Evolutionary conservation across 2,113 vertebrate genomes (phyloP).

Genomic region (Hydrolagus affinis): DNA sequence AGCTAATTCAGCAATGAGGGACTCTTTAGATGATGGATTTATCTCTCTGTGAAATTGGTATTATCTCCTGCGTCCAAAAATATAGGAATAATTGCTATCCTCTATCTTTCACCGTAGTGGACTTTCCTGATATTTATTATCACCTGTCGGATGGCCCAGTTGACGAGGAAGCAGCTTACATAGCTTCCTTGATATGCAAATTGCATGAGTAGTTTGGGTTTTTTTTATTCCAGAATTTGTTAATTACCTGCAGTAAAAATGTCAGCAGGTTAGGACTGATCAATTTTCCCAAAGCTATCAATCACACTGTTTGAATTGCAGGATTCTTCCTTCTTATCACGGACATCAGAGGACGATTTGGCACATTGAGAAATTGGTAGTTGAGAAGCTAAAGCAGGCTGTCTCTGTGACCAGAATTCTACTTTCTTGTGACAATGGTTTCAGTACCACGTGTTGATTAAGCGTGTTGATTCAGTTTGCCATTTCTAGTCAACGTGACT

Average conservation of each 20-base stretch:
- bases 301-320: background rate
- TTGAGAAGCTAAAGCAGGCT: background rate
- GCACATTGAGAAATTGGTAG: background rate
- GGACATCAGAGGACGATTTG: background rate
- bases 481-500: background rate
- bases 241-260: background rate
- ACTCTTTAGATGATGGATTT: background rate
- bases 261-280: background rate
- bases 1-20: background rate
- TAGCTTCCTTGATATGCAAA: background rate
- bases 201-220: slow-evolving; percentile 6
- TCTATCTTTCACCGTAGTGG: background rate
- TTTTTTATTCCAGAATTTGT: background rate
- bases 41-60: background rate
- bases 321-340: background rate
- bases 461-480: too few species aligned
- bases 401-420: background rate
- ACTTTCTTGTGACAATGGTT: background rate
- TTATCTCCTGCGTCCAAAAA: background rate
- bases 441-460: background rate
- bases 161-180: slow-evolving; percentile 14
- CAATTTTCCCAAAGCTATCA: background rate
- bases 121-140: slow-evolving; percentile 13
- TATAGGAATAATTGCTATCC: slow-evolving; percentile 15
- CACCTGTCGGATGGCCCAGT: background rate